phyloP scores from a whole-genome alignment of 2,888 invertebrate genomes.

The Nebria salina region DNA sequence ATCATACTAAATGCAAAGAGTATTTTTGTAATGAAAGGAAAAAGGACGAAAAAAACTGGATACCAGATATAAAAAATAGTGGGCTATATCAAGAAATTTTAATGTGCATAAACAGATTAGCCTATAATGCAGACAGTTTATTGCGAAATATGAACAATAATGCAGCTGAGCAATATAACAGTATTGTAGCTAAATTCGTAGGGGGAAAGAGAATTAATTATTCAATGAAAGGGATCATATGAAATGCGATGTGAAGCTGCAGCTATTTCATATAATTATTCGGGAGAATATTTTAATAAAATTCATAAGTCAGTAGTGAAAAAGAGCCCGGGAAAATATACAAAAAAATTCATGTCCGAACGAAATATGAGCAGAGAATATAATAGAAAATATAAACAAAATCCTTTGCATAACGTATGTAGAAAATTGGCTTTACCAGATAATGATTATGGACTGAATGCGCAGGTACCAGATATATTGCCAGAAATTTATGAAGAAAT shows the following conservation, averaged over 20 bases:
- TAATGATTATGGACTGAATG: too few species aligned
- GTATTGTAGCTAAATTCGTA: constrained; percentile 26
- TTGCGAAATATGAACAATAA: constrained; percentile 22
- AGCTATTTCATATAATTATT: constrained; percentile 10
- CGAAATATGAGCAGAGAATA: too few species aligned
- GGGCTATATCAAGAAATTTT: constrained; percentile 20
- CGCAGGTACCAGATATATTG: too few species aligned
- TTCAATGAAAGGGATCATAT: constrained; percentile 9
- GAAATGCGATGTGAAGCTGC: constrained; percentile 19
- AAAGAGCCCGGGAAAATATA: constrained; percentile 18
- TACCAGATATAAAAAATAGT: too few species aligned
- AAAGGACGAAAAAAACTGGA: constrained; percentile 11
- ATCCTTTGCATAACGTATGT: too few species aligned
- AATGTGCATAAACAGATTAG: constrained; percentile 20
- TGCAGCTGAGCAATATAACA: neutral
- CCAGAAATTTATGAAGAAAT: too few species aligned
- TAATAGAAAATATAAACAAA: too few species aligned
- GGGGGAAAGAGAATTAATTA: constrained; percentile 22
- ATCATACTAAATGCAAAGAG: constrained; percentile 9
- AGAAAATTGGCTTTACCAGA: too few species aligned
- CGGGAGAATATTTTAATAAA: neutral
- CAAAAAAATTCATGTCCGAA: constrained; percentile 9
- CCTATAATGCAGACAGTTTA: constrained; percentile 27
- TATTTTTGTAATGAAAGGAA: neutral
- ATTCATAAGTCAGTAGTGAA: constrained; percentile 7